Conservation (phyloP, 2,888 invertebrate genomes). For the Alcis repandata region DNA sequence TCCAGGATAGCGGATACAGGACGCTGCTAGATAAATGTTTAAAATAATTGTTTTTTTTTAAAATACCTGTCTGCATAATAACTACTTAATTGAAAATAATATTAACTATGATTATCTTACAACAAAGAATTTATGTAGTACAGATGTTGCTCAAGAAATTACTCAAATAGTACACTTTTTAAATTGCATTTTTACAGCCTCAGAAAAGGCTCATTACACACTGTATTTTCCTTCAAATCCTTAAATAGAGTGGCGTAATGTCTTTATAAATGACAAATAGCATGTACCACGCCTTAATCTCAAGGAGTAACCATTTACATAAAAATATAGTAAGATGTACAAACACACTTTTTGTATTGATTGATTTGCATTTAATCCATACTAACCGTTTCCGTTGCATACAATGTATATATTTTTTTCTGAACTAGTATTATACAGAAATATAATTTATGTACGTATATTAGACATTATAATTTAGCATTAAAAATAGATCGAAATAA, state of each 20-base stretch:
- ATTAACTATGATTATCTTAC: no score
- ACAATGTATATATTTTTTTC: slow-evolving; percentile 4
- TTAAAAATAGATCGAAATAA: neutral
- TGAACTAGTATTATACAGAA: no score
- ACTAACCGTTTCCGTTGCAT: neutral
- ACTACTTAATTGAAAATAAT: no score
- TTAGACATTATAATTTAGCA: neutral
- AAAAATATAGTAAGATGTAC: slow-evolving; percentile 5
- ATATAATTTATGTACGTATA: neutral
- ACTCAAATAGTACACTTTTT: no score
- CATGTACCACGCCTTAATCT: neutral
- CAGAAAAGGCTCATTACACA: no score
- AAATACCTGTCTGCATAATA: no score
- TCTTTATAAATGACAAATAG: slow-evolving; percentile 10
- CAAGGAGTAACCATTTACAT: neutral
- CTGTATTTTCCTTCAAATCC: neutral
- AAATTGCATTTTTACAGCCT: no score
- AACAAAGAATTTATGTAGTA: no score
- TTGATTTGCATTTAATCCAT: slow-evolving; percentile 2
- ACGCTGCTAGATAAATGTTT: no score
- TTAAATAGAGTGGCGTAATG: slow-evolving; percentile 15
- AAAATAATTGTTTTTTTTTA: no score
- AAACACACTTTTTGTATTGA: slow-evolving; percentile 5
- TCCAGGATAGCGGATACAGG: no score
- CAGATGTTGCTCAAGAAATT: no score